phyloP scores from a whole-genome alignment of 2,888 invertebrate genomes.

The Chrysolina haemoptera region DNA sequence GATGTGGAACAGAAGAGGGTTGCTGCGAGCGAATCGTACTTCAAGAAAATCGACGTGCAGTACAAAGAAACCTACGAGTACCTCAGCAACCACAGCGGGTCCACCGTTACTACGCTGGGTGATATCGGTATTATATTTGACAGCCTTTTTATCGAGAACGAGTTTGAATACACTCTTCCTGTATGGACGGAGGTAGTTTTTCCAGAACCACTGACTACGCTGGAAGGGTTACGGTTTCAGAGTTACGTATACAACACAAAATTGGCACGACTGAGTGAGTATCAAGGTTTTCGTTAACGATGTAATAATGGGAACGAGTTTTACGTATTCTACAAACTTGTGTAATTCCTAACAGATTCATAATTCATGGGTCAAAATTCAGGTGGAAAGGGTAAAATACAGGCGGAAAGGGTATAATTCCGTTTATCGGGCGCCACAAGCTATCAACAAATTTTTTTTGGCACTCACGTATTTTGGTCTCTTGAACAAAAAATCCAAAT shows the following conservation, averaged over 20 bases:
- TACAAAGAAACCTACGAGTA: constrained; percentile 71
- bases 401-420: too few relatives aligned
- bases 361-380: too few relatives aligned
- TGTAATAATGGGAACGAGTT: too few relatives aligned
- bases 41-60: constrained; percentile 69
- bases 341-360: too few relatives aligned
- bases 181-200: constrained; percentile 37
- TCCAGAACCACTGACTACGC: constrained; percentile 39
- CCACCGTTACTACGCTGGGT: background rate
- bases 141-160: constrained; percentile 34
- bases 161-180: constrained; percentile 31
- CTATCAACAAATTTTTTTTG: too few relatives aligned
- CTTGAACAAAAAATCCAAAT: too few relatives aligned
- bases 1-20: constrained; percentile 17
- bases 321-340: too few relatives aligned
- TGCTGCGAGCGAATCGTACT: constrained; percentile 40
- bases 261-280: constrained; percentile 35
- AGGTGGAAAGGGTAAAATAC: too few relatives aligned
- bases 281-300: too few relatives aligned
- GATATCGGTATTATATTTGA: constrained; percentile 25
- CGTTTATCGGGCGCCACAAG: too few relatives aligned
- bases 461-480: too few relatives aligned
- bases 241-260: constrained; percentile 24
- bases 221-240: constrained; percentile 24
- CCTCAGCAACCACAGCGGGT: constrained; percentile 27